A percentile compares a stretch with the other conserved stretches of the same genome.
phyloP scores from a whole-genome alignment of 2,797 vertebrate genomes.

The Mus minutoides region DNA sequence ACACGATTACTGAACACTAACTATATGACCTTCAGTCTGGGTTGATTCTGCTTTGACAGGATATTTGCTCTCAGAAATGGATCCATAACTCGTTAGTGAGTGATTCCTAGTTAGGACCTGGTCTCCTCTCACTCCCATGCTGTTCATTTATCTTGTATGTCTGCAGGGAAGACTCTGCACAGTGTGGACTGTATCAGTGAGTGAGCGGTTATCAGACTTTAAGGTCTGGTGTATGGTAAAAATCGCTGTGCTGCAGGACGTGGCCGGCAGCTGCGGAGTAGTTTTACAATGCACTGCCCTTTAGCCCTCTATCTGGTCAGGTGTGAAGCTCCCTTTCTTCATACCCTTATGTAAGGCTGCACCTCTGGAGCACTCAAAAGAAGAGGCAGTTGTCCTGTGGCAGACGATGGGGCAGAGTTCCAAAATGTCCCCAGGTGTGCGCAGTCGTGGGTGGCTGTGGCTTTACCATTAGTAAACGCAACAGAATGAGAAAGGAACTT shows the following conservation, averaged over 20 bases:
- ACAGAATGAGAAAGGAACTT: conserved; percentile 51
- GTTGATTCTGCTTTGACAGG: conserved; percentile 71
- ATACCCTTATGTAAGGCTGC: neutral
- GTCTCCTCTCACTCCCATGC: conserved; percentile 56
- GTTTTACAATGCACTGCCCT: conserved; percentile 36
- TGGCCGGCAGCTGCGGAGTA: conserved; percentile 15
- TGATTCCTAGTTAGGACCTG: conserved; percentile 65
- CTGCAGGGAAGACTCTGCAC: conserved; percentile 55
- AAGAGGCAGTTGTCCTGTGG: conserved; percentile 60
- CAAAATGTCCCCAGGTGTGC: conserved; percentile 6
- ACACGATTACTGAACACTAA: conserved; percentile 52
- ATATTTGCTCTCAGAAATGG: conserved; percentile 37
- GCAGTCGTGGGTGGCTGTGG: conserved; percentile 28
- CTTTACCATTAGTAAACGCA: neutral
- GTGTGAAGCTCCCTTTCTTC: conserved; percentile 60
- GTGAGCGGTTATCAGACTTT: conserved; percentile 47
- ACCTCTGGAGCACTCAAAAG: conserved; percentile 57
- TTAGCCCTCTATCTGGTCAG: conserved; percentile 56
- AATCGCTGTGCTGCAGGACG: neutral
- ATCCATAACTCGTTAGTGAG: conserved; percentile 49
- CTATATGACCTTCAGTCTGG: conserved; percentile 74
- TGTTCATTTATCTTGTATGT: conserved; percentile 65
- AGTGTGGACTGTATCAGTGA: conserved; percentile 28
- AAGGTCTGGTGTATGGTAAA: conserved; percentile 65
- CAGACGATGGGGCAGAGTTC: conserved; percentile 42